These are phyloP conservation scores for Dichetophora obliterata DNA, from an alignment of 2,888 invertebrate genomes.

Conservation along the genomic window DNA sequence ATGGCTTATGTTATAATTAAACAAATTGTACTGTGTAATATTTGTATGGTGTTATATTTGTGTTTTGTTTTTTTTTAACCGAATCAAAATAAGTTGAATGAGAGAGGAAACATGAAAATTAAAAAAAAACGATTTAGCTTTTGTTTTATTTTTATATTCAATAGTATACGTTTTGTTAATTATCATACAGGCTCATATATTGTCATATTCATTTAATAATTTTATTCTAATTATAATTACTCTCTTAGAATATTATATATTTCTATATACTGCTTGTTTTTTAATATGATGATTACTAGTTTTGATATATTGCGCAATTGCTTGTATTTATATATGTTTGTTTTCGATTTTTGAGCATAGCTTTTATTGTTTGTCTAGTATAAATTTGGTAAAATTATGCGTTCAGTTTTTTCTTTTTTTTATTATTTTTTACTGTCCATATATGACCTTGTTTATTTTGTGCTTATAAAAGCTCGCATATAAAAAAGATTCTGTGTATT, in stretches of 20 bases:
- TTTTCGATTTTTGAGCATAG: conserved; percentile 37
- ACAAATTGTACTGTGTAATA: not conserved
- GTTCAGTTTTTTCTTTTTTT: conserved; percentile 38
- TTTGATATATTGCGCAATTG: conserved; percentile 20
- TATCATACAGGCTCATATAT: conserved; percentile 40
- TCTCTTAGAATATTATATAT: conserved; percentile 30
- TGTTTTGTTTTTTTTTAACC: not conserved
- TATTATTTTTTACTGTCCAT: conserved; percentile 40
- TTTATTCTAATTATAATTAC: conserved; percentile 36
- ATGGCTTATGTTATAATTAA: no score
- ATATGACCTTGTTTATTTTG: conserved; percentile 39
- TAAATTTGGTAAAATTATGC: conserved; percentile 26
- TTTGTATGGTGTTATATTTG: not conserved
- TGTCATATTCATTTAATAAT: conserved; percentile 45
- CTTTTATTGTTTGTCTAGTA: conserved; percentile 31
- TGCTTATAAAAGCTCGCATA: conserved; percentile 52
- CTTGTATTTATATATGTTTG: conserved; percentile 15
- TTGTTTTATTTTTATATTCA: conserved; percentile 16
- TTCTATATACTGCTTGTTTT: conserved; percentile 17
- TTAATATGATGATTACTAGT: conserved; percentile 21
- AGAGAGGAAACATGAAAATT: not conserved
- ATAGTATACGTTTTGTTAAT: conserved; percentile 36
- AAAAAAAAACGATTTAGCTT: not conserved
- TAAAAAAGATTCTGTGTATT: conserved; percentile 41
- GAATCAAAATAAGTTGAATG: not conserved